Percentiles rank a stretch among this genome's conserved stretches.
Evolutionary conservation across 1,140 invertebrate species (phyloP).

Genomic region (Trichogramma pretiosum): DNA sequence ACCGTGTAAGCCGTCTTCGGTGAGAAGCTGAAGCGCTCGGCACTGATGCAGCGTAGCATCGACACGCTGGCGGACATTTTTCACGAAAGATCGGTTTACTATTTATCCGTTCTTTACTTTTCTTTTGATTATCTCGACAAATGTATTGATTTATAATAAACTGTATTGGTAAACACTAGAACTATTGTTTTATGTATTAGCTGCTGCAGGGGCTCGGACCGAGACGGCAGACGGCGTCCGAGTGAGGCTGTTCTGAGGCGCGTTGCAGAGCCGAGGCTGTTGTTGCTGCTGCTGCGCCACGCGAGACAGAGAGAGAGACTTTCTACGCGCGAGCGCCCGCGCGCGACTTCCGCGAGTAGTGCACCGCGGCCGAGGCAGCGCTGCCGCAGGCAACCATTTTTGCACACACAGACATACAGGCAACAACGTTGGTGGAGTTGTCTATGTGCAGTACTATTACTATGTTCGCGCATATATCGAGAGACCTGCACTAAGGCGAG

Average conservation of each 20-base stretch:
- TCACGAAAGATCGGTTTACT: neutral
- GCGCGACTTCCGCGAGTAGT: slow-evolving; percentile 1
- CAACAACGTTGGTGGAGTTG: too few relatives aligned
- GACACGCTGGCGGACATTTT: neutral
- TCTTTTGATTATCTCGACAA: neutral
- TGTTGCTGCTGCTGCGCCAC: too few relatives aligned
- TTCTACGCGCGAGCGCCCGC: slow-evolving; percentile 30
- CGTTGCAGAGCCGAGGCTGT: neutral
- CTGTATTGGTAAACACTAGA: too few relatives aligned
- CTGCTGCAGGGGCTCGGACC: neutral
- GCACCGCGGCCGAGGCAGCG: neutral
- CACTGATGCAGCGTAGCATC: neutral
- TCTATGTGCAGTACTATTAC: too few relatives aligned
- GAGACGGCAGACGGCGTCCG: neutral
- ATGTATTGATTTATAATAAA: too few relatives aligned
- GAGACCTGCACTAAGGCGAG: too few relatives aligned
- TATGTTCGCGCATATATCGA: too few relatives aligned
- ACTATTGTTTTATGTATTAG: too few relatives aligned
- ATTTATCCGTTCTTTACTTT: neutral
- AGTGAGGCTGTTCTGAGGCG: neutral
- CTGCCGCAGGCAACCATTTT: too few relatives aligned
- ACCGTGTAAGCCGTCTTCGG: too few relatives aligned
- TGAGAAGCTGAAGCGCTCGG: neutral
- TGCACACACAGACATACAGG: too few relatives aligned
- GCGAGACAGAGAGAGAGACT: slow-evolving; percentile 21